Conservation (phyloP, 2,888 invertebrate genomes). For the Leucophenga montana region DNA sequence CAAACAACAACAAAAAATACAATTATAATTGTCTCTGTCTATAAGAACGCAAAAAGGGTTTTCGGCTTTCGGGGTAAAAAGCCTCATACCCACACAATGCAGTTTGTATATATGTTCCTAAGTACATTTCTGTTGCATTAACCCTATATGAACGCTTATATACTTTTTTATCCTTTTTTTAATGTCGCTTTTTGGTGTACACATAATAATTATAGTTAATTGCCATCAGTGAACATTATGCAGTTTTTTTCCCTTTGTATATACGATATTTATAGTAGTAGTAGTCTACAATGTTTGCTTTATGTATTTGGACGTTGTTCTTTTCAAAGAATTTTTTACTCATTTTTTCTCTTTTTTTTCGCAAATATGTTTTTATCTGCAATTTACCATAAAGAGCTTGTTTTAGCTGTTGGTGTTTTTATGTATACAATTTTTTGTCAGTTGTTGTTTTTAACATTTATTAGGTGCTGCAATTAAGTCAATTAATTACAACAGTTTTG, state of each 20-base stretch:
- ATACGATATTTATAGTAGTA: too few species aligned
- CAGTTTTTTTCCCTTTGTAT: background rate
- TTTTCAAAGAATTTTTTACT: slow-evolving; percentile 2
- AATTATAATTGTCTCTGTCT: background rate
- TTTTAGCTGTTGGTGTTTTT: slow-evolving; percentile 9
- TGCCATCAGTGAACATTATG: slow-evolving; percentile 51
- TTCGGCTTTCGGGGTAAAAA: background rate
- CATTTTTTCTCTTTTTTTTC: background rate
- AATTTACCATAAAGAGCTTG: slow-evolving; percentile 5
- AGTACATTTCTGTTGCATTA: too few species aligned
- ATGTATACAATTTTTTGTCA: slow-evolving; percentile 9
- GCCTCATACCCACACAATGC: too few species aligned
- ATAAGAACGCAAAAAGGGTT: background rate
- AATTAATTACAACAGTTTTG: background rate
- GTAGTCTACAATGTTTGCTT: background rate
- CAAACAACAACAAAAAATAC: background rate
- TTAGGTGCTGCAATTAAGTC: slow-evolving; percentile 2
- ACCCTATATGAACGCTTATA: background rate
- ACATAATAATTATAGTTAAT: slow-evolving; percentile 53
- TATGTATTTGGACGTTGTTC: background rate
- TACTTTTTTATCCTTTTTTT: slow-evolving; percentile 6
- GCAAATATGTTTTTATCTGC: slow-evolving; percentile 1
- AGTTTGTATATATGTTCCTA: too few species aligned
- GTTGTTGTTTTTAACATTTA: slow-evolving; percentile 35
- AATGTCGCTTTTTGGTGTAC: slow-evolving; percentile 6